phyloP scores from a whole-genome alignment of 2,888 invertebrate species.

The Drosophila emarginata region DNA sequence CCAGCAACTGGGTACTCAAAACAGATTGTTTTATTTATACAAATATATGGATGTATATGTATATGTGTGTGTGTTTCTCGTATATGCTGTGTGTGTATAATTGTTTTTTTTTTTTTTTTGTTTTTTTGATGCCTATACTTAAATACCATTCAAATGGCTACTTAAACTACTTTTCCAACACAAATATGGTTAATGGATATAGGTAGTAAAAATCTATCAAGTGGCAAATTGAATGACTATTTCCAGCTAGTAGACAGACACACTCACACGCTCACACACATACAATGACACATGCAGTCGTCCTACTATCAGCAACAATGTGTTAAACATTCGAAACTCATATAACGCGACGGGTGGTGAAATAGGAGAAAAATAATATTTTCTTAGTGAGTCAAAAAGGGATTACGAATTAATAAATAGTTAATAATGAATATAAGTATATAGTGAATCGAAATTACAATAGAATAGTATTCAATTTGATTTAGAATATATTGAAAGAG shows the following conservation, averaged over 20 bases:
- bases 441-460: too few relatives aligned
- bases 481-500: too few relatives aligned
- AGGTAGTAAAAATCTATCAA: conserved; percentile 66
- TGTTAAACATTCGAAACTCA: background rate
- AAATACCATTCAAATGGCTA: conserved; percentile 65
- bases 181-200: conserved; percentile 39
- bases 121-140: conserved; percentile 44
- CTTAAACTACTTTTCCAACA: conserved; percentile 64
- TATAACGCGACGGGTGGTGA: background rate
- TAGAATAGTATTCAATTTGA: too few relatives aligned
- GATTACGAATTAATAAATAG: too few relatives aligned
- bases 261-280: background rate
- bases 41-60: background rate
- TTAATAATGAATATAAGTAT: too few relatives aligned
- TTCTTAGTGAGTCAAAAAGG: too few relatives aligned
- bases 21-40: conserved; percentile 1
- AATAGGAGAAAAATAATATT: too few relatives aligned
- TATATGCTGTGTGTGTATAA: conserved; percentile 2
- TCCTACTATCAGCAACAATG: background rate
- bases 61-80: background rate
- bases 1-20: background rate
- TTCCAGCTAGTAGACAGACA: background rate
- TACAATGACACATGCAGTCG: background rate
- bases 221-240: conserved; percentile 47
- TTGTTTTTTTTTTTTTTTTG: conserved; percentile 44